phyloP scores from a whole-genome alignment of 92 coral and sea anemone genomes.

The Palythoa caribaeorum region DNA sequence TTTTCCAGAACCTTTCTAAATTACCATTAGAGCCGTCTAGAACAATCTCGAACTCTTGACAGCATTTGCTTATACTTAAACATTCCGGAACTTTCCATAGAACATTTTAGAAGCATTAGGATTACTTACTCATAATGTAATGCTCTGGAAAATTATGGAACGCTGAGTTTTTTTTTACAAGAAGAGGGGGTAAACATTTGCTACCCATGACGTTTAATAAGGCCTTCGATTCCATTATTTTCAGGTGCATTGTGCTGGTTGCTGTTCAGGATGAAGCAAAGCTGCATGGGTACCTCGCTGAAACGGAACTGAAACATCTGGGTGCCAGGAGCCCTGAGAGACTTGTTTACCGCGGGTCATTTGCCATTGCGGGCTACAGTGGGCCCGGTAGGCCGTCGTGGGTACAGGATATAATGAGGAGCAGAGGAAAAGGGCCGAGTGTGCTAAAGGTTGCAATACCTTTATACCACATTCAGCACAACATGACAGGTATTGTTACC shows the following conservation, averaged over 20 bases:
- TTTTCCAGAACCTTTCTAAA: too few species aligned
- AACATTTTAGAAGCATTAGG: too few species aligned
- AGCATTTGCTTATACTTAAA: too few species aligned
- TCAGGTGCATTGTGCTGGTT: conserved; percentile 24
- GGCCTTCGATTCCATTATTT: background rate
- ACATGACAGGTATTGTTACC: conserved; percentile 8
- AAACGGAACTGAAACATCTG: background rate
- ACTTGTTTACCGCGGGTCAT: conserved; percentile 18
- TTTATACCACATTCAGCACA: background rate
- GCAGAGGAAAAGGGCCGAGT: conserved; percentile 25
- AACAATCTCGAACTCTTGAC: too few species aligned
- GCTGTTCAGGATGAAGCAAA: conserved; percentile 35
- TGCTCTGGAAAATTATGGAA: too few species aligned
- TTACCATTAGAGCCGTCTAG: too few species aligned
- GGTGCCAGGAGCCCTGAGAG: background rate
- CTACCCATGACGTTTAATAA: background rate
- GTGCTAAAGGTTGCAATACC: background rate
- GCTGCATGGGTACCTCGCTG: background rate
- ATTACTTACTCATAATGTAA: too few species aligned
- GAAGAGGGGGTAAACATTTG: too few species aligned
- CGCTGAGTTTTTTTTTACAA: too few species aligned
- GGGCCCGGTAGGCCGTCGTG: conserved; percentile 31
- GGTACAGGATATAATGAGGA: conserved; percentile 11
- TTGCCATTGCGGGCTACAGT: conserved; percentile 39
- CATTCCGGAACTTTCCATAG: too few species aligned